Percentiles rank a stretch among this genome's conserved stretches.
phyloP scores from a whole-genome alignment of 2,888 invertebrate genomes.

The Drosophila leonis region DNA sequence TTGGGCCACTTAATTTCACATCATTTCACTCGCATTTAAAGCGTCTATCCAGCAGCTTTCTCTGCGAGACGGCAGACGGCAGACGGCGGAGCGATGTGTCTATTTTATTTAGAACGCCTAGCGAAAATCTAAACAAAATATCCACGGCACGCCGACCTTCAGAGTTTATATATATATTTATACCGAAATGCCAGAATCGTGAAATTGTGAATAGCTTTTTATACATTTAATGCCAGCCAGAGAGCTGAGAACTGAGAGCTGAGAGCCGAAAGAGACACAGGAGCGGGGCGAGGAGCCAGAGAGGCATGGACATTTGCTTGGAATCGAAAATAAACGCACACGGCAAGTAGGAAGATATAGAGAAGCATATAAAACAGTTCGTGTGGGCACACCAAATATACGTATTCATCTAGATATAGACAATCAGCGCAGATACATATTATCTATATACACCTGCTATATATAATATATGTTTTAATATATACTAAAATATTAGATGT shows the following conservation, averaged over 20 bases:
- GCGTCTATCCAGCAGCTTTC: constrained; percentile 57
- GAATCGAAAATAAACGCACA: constrained; percentile 79
- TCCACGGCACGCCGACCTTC: constrained; percentile 73
- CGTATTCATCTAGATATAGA: constrained; percentile 16
- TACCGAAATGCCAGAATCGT: constrained; percentile 63
- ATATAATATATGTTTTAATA: constrained; percentile 19
- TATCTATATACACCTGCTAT: constrained; percentile 53
- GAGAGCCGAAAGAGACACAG: constrained; percentile 35
- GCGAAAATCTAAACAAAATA: constrained; percentile 78
- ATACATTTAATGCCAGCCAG: constrained; percentile 47
- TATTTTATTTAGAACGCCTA: constrained; percentile 71
- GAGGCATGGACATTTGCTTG: constrained; percentile 42
- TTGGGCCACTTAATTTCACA: constrained; percentile 57
- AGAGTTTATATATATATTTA: constrained; percentile 72
- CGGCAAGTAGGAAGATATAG: constrained; percentile 68
- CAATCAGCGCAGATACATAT: constrained; percentile 19
- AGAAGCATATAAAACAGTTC: constrained; percentile 57
- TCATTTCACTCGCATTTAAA: constrained; percentile 62
- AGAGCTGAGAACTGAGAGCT: constrained; percentile 29
- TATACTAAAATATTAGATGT: constrained; percentile 31
- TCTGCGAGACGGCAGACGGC: constrained; percentile 32
- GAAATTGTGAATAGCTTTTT: constrained; percentile 78
- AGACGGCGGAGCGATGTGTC: constrained; percentile 4
- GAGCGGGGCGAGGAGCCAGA: constrained; percentile 8
- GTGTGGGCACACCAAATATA: constrained; percentile 49